These are phyloP conservation scores for Hypanus sabinus DNA, from an alignment of 2,113 vertebrate genomes.

Conservation along the genomic window DNA sequence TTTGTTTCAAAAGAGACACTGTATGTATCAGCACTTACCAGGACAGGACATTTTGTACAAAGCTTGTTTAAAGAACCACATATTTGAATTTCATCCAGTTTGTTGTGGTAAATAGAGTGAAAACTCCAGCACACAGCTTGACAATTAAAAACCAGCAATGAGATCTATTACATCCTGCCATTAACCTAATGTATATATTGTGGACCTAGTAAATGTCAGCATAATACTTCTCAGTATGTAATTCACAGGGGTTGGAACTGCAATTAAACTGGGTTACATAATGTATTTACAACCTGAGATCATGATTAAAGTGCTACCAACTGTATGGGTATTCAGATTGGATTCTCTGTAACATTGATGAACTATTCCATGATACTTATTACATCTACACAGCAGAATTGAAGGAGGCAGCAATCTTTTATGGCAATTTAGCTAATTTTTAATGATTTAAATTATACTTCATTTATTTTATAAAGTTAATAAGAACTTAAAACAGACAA, in stretches of 20 bases:
- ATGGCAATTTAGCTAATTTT: constrained; percentile 3
- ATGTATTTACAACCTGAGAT: neutral
- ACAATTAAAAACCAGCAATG: neutral
- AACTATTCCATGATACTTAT: neutral
- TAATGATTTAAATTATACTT: neutral
- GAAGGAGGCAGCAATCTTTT: neutral
- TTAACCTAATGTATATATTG: neutral
- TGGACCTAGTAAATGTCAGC: neutral
- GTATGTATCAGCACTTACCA: neutral
- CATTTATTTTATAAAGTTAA: neutral
- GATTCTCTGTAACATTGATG: neutral
- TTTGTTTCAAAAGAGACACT: neutral
- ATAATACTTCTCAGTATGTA: neutral
- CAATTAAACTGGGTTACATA: neutral
- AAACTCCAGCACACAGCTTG: neutral
- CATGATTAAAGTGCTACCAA: neutral
- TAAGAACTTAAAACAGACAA: neutral
- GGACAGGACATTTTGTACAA: no score
- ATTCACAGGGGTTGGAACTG: neutral
- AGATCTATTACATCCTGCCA: neutral
- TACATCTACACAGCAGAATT: neutral
- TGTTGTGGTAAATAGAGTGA: neutral
- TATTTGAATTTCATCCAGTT: neutral
- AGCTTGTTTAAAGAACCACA: neutral
- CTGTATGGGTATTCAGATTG: neutral